Evolutionary conservation across 1,140 invertebrate genomes (phyloP).

Genomic region (Diuraphis noxia): DNA sequence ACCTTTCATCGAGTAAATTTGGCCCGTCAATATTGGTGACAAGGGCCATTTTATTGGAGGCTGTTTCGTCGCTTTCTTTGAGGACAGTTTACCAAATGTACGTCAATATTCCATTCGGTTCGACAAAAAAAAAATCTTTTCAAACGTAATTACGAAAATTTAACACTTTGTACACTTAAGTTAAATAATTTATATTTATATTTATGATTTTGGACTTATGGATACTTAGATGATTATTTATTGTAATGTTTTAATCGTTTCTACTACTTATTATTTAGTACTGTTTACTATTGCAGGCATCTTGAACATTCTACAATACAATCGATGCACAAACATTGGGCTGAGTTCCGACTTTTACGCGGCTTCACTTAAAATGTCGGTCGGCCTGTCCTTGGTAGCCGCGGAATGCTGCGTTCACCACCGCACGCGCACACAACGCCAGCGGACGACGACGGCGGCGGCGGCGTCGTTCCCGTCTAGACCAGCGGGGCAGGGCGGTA

Average conservation of each 20-base stretch:
- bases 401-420: conserved; percentile 43
- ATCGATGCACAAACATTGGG: conserved; percentile 53
- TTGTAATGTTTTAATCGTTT: conserved; percentile 38
- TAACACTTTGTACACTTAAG: conserved; percentile 54
- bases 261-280: conserved; percentile 54
- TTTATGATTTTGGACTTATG: conserved; percentile 53
- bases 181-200: conserved; percentile 54
- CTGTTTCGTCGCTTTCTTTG: conserved; percentile 53
- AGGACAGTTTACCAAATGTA: conserved; percentile 42
- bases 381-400: conserved; percentile 36
- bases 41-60: conserved; percentile 52
- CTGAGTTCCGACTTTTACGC: conserved; percentile 52
- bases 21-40: conserved; percentile 50
- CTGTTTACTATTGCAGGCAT: conserved; percentile 53
- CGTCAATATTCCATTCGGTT: conserved; percentile 43
- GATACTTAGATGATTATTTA: conserved; percentile 39
- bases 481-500: background rate
- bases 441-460: background rate
- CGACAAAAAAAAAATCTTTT: conserved; percentile 45
- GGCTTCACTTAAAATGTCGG: conserved; percentile 54
- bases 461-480: background rate
- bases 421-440: conserved; percentile 27
- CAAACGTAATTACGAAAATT: conserved; percentile 49
- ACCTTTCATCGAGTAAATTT: conserved; percentile 53
- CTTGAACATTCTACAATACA: conserved; percentile 53